A percentile compares a stretch with the other conserved stretches of the same genome.
Evolutionary conservation across 2,113 vertebrate species (phyloP).

Genomic region (Odontophorus gujanensis): DNA sequence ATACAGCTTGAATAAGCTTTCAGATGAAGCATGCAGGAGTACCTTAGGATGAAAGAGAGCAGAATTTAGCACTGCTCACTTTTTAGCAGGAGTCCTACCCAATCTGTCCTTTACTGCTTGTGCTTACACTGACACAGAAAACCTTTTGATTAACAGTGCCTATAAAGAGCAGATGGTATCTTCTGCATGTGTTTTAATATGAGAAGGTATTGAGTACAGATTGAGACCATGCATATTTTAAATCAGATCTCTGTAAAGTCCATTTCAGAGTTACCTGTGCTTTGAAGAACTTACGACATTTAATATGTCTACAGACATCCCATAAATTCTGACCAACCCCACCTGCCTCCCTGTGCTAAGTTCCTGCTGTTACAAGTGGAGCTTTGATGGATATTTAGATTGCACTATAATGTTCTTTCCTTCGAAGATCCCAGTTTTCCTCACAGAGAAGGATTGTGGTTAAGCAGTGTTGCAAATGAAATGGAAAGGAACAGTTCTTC

Average conservation of each 20-base stretch:
- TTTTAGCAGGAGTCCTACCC: background rate
- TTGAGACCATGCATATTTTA: constrained; percentile 23
- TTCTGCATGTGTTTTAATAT: constrained; percentile 44
- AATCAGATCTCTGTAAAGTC: constrained; percentile 49
- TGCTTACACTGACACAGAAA: constrained; percentile 25
- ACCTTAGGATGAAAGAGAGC: background rate
- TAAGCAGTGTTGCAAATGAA: background rate
- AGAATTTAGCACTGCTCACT: background rate
- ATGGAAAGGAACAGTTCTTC: background rate
- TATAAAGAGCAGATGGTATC: constrained; percentile 58
- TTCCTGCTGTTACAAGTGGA: constrained; percentile 47
- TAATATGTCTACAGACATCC: constrained; percentile 61
- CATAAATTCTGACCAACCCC: constrained; percentile 59
- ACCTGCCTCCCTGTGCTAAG: constrained; percentile 47
- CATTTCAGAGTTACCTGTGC: constrained; percentile 45
- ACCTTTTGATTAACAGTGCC: constrained; percentile 16
- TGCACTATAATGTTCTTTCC: constrained; percentile 47
- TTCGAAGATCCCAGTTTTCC: constrained; percentile 34
- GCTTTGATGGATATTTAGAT: constrained; percentile 63
- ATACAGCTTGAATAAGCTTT: background rate
- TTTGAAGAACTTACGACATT: constrained; percentile 65
- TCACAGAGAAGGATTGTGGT: background rate
- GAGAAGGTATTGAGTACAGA: background rate
- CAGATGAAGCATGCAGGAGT: background rate
- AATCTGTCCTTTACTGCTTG: constrained; percentile 20